Evolutionary conservation across 2,888 invertebrate species (phyloP), one percentile per base, ranked within the genome.

Genomic region (Hofmannophila pseudospretella): DNA sequence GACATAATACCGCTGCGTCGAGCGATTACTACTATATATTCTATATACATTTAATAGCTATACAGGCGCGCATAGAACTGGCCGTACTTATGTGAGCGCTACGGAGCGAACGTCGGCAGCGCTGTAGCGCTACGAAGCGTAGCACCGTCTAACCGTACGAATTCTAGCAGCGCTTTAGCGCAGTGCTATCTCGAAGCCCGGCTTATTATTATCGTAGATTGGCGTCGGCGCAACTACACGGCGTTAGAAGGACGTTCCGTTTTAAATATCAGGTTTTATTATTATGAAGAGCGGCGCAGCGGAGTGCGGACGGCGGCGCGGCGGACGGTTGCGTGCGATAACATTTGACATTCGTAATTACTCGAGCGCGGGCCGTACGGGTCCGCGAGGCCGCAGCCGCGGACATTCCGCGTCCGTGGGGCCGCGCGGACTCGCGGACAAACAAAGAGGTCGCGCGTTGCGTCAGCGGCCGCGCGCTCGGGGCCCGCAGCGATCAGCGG

Each of bases 21-120:
- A 86, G 86, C 86, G 86, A 86, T 86, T 86, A 86, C 86, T 86
- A 86, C 86, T 86, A 86, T 86, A 86, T 86, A 86, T 86, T 86
- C 86, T 85, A 86, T 86, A 86, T 86, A 86, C 86, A 86, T 86
- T 86, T 86, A 85, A 86, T 85, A 86, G 85, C 85, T 86, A 86
- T 86, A 86, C 85, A 86, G 85, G 84, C 86, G 85, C 85, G 86
- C 85, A 85, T 86, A 86, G 86, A 86, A 86, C 85, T 85, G 84
- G 85, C 85, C 85, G 86, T 86, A 86, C 85, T 86, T 85, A 85
- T 85, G 85, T 85, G 85, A 86, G 86, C 85, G 81, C 82, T 78
- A 65, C 74, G 75, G 58, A 63, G 62, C 63, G 63, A 44, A 38
- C 60, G 45, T 65, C 42, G 41, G 36, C 54, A 64, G 70, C 80